phyloP scores from a whole-genome alignment of 2,113 vertebrate genomes.

The Nestor notabilis region DNA sequence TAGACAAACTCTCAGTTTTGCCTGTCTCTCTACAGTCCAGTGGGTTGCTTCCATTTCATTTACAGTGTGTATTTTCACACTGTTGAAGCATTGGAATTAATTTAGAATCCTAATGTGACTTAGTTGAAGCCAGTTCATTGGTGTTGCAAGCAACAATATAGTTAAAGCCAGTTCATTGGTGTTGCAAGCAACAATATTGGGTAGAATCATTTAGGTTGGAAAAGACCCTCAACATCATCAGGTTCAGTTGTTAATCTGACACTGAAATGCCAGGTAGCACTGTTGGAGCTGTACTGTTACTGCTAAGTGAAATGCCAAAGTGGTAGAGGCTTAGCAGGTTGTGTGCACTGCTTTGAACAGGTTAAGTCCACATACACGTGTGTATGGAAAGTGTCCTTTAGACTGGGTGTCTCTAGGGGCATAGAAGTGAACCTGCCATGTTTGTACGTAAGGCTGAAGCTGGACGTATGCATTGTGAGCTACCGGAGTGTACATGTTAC shows the following conservation, averaged over 20 bases:
- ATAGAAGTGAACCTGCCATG: not conserved
- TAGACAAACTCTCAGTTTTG: not conserved
- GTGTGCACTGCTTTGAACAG: not conserved
- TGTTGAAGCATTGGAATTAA: not conserved
- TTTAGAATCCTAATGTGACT: not conserved
- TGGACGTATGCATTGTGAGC: too few relatives aligned
- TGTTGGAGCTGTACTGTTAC: not conserved
- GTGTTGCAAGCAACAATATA: not conserved
- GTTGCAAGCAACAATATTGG: not conserved
- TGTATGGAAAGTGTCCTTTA: not conserved
- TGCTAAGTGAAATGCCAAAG: not conserved
- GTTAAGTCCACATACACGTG: too few relatives aligned
- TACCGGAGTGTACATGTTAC: not conserved
- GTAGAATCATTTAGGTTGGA: not conserved
- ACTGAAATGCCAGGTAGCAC: not conserved
- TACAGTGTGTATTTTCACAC: not conserved
- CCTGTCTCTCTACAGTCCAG: not conserved
- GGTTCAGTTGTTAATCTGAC: not conserved
- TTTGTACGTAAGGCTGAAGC: not conserved
- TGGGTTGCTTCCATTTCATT: not conserved
- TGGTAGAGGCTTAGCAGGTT: not conserved
- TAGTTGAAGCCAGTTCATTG: not conserved
- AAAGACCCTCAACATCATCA: not conserved
- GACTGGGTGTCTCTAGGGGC: not conserved
- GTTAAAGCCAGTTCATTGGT: not conserved